Conservation (phyloP, 2,113 vertebrate genomes). For the Taurulus bubalis region DNA sequence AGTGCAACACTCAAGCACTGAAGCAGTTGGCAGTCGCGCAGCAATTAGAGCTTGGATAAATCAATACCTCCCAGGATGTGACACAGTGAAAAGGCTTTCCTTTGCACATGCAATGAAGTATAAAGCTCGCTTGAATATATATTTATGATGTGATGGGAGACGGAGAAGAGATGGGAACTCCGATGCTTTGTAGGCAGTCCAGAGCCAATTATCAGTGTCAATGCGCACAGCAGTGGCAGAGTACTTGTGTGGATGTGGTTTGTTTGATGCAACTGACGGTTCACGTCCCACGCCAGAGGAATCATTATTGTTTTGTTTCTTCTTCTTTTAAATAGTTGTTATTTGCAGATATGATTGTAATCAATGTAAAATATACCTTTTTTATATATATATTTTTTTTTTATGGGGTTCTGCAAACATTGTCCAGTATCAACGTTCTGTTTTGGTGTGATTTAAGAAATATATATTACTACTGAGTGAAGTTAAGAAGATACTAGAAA, state of each 20-base stretch:
- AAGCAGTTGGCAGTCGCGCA: conserved; percentile 59
- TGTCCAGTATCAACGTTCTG: neutral
- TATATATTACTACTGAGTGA: too few species aligned
- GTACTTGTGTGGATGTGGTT: neutral
- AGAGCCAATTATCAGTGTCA: conserved; percentile 20
- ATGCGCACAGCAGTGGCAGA: neutral
- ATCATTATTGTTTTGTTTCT: neutral
- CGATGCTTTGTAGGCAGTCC: neutral
- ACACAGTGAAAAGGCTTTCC: conserved; percentile 50
- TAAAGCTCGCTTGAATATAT: conserved; percentile 4
- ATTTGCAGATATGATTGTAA: neutral
- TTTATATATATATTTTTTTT: neutral
- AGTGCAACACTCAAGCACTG: conserved; percentile 46
- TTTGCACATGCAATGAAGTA: conserved; percentile 40
- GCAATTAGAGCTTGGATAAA: conserved; percentile 64
- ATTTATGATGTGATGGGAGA: conserved; percentile 19
- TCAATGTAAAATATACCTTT: neutral
- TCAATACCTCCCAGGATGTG: conserved; percentile 64
- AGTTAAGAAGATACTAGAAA: neutral
- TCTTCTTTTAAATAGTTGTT: neutral
- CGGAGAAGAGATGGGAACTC: conserved; percentile 7
- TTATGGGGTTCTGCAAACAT: neutral
- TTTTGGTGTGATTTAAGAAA: neutral
- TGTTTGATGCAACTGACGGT: neutral
- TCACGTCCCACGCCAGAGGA: neutral